A percentile compares a stretch with the other conserved stretches of the same genome.
These are phyloP conservation scores for Peromyscus polionotus DNA, from an alignment of 2,113 vertebrate species.

Conservation along the genomic window DNA sequence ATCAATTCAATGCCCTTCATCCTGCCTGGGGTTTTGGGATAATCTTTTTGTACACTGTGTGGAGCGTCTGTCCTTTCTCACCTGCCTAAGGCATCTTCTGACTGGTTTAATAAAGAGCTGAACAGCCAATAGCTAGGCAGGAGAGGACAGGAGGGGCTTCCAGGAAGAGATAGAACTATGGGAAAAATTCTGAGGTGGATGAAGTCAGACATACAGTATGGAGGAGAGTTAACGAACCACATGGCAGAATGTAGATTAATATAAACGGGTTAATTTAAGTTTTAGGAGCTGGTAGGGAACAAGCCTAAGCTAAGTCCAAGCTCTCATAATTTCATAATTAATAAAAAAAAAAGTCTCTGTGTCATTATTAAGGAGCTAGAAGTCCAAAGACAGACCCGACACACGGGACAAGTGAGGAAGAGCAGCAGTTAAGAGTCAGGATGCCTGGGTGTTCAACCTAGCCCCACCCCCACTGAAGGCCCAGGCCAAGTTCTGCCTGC, in stretches of 20 bases:
- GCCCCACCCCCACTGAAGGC: background rate
- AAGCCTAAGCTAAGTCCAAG: background rate
- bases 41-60: background rate
- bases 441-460: background rate
- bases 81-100: background rate
- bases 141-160: background rate
- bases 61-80: background rate
- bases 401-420: background rate
- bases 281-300: background rate
- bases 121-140: background rate
- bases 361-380: background rate
- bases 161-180: background rate
- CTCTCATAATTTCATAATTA: background rate
- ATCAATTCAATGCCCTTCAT: background rate
- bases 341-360: background rate
- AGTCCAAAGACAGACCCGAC: background rate
- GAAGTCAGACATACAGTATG: background rate
- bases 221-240: background rate
- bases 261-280: background rate
- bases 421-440: background rate
- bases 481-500: slow-evolving; percentile 12
- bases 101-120: background rate
- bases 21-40: background rate
- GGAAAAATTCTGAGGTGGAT: background rate
- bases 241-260: background rate